Base-by-base conservation (phyloP, 2,888 invertebrate genomes). In the Pseudoips prasinana region DNA sequence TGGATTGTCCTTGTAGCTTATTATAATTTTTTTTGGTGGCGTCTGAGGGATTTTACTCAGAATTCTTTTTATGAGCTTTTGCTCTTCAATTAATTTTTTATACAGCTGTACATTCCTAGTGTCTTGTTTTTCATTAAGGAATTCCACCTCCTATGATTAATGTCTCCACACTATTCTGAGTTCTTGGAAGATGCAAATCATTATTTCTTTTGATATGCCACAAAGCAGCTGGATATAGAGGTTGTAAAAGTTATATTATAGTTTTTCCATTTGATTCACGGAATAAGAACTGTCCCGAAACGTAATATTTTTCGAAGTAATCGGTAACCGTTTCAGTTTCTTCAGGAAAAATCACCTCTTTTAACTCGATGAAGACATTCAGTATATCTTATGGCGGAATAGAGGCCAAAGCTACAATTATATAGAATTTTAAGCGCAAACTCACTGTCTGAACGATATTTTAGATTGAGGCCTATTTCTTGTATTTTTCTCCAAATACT, bases 401-500 rank as follows among this genome's bases (percentile, higher is more conserved):
- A 9, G 14, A 26, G 8, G 26, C 26, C 17, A 18, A 8, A 17
- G 26, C 26, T 26, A 26, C 18, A 18, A n/a, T 26, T 17, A 8
- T 7, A 17, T 26, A 8, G 2, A 14, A 26, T 26, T 26, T 26
- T 26, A 18, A 26, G 6, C 6, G 18, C 26, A 9, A 26, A 18
- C 9, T 18, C 9, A 17, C 26, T 26, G 5, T 26, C 26, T 8
- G 26, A 8, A 9, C 26, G 3, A 26, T 26, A 24, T 24, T 32
- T 10, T 10, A 5, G 10, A 10, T 22, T 10, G 7, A 10, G 11
- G 7, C 10, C 7, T 7, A 8, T 23, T 8, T 8, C 22, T 34
- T 27, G 33, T 11, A 27, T 27, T 18, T 27, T 27, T 23, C 22
- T 22, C 23, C 33, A 23, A 9, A 33, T 18, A 28, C 10, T 34